Evolutionary conservation across 2,888 invertebrate species (phyloP).

Genomic region (Tortrix viridana): DNA sequence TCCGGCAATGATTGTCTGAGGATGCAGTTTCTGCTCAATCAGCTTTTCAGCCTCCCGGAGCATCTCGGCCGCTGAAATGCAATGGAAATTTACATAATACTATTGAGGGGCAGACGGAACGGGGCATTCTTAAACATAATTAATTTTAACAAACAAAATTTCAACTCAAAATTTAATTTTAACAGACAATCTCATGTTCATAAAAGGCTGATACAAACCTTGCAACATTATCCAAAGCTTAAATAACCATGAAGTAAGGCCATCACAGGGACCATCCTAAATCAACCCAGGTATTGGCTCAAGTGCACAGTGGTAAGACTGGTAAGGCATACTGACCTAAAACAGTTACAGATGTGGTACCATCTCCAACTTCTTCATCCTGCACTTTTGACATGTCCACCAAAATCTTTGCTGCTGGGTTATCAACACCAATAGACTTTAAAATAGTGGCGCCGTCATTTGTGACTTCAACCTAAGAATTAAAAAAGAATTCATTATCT

Average conservation of each 20-base stretch:
- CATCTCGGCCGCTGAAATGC: slow-evolving; percentile 92
- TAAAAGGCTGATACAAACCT: no score
- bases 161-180: no score
- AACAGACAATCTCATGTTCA: no score
- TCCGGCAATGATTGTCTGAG: slow-evolving; percentile 98
- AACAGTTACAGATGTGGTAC: slow-evolving; percentile 99
- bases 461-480: slow-evolving; percentile 94
- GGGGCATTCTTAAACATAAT: no score
- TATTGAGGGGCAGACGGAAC: background rate
- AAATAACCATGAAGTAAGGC: background rate
- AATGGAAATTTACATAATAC: background rate
- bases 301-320: no score
- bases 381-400: slow-evolving; percentile 99
- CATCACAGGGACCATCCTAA: no score
- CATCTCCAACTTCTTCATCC: slow-evolving; percentile 99
- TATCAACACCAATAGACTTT: slow-evolving; percentile 97
- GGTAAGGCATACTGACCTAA: slow-evolving; percentile 78
- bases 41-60: slow-evolving; percentile 97
- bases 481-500: background rate
- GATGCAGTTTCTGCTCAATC: slow-evolving; percentile 97
- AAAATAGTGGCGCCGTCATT: slow-evolving; percentile 99
- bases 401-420: slow-evolving; percentile 99
- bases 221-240: no score
- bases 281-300: no score
- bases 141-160: background rate